Evolutionary conservation across 2,113 vertebrate species (phyloP).

Genomic region (Recurvirostra avosetta): DNA sequence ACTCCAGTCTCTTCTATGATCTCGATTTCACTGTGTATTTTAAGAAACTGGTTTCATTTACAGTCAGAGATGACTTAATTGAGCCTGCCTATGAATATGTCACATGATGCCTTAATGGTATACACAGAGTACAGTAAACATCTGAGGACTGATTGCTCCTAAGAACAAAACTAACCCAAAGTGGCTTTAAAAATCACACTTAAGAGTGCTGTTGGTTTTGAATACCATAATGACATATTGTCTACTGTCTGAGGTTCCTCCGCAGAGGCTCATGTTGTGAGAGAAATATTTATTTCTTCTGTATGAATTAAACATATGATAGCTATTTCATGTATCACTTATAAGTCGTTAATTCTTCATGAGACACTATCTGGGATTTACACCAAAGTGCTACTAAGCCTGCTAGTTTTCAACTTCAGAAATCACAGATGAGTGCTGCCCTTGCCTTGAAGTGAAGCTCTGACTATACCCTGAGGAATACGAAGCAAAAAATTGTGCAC

Average conservation of each 20-base stretch:
- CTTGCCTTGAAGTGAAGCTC: neutral
- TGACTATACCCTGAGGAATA: conserved; percentile 1
- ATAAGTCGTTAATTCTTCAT: conserved; percentile 44
- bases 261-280: neutral
- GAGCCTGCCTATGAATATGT: conserved; percentile 4
- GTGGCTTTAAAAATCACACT: conserved; percentile 16
- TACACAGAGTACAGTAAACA: conserved; percentile 23
- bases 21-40: conserved; percentile 4
- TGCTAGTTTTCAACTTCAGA: neutral
- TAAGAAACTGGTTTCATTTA: conserved; percentile 17
- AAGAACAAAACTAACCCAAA: conserved; percentile 9
- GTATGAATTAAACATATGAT: conserved; percentile 43
- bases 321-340: conserved; percentile 12
- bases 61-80: neutral
- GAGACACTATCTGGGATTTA: neutral
- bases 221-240: neutral
- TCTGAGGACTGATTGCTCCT: conserved; percentile 23
- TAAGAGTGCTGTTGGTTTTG: neutral
- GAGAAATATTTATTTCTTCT: conserved; percentile 17
- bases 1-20: neutral
- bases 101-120: conserved; percentile 23
- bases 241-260: neutral
- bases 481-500: neutral
- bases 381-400: neutral
- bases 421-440: neutral